These are phyloP conservation scores for Protophormia terraenovae DNA, from an alignment of 2,888 invertebrate genomes.

Conservation along the genomic window DNA sequence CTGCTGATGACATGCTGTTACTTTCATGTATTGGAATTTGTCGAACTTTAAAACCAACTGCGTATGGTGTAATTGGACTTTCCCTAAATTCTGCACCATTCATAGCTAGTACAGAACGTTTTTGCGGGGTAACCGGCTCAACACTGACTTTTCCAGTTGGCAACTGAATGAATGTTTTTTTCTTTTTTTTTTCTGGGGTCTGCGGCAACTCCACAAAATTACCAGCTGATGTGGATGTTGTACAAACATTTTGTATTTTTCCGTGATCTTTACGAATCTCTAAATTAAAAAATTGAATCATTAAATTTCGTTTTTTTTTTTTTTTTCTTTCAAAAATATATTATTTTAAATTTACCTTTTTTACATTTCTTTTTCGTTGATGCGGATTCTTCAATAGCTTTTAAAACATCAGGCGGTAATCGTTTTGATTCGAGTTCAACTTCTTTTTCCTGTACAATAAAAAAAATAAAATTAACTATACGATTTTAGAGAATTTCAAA, in stretches of 20 bases:
- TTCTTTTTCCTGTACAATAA: slow-evolving; percentile 26
- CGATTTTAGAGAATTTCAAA: neutral
- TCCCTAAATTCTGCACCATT: slow-evolving; percentile 73
- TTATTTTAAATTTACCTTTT: slow-evolving; percentile 45
- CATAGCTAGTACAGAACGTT: slow-evolving; percentile 57
- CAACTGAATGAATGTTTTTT: slow-evolving; percentile 69
- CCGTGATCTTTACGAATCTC: neutral
- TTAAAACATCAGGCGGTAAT: slow-evolving; percentile 60
- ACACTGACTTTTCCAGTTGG: slow-evolving; percentile 76
- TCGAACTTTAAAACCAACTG: slow-evolving; percentile 71
- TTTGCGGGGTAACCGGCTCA: slow-evolving; percentile 75
- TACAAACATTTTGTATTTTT: slow-evolving; percentile 16
- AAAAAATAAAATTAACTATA: neutral
- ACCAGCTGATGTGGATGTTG: slow-evolving; percentile 72
- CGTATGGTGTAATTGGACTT: slow-evolving; percentile 72
- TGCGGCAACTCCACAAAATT: slow-evolving; percentile 68
- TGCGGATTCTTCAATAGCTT: slow-evolving; percentile 48
- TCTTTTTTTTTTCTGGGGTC: slow-evolving; percentile 60
- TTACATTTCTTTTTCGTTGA: slow-evolving; percentile 40
- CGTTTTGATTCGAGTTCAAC: slow-evolving; percentile 48
- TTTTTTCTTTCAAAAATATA: neutral
- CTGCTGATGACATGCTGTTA: slow-evolving; percentile 45
- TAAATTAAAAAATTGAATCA: neutral
- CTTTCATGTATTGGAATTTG: slow-evolving; percentile 66
- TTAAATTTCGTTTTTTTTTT: neutral